Percentiles rank a stretch among this genome's conserved stretches.
phyloP scores from a whole-genome alignment of 1,140 invertebrate genomes.

The Littorina saxatilis region DNA sequence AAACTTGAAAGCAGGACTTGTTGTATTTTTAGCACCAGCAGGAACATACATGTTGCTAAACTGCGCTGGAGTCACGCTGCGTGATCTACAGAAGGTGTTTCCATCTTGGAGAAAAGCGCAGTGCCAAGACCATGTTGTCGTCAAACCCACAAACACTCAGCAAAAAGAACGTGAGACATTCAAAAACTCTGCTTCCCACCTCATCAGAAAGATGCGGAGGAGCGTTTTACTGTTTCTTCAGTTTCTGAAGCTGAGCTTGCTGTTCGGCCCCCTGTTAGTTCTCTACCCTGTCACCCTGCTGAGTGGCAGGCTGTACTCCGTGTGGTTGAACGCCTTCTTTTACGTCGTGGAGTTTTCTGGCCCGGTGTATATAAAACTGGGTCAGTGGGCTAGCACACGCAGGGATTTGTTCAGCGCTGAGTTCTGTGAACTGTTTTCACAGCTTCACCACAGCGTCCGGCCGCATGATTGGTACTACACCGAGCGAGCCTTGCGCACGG shows the following conservation, averaged over 20 bases:
- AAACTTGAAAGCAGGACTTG: not conserved
- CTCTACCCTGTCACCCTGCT: conserved; percentile 51
- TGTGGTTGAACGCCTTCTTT: conserved; percentile 50
- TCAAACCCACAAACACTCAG: not conserved
- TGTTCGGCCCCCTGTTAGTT: conserved; percentile 48
- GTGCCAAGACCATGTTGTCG: not conserved
- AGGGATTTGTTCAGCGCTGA: conserved; percentile 76
- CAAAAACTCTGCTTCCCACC: not conserved
- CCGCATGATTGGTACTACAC: conserved; percentile 72
- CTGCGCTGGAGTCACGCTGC: too few species aligned
- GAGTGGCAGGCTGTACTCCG: conserved; percentile 6
- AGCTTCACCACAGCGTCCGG: conserved; percentile 72
- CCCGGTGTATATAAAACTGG: conserved; percentile 78
- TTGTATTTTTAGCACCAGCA: not conserved
- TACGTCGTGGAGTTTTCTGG: conserved; percentile 74
- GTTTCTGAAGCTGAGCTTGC: conserved; percentile 38
- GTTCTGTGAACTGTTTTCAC: conserved; percentile 74
- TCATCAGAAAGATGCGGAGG: not conserved
- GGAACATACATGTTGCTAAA: not conserved
- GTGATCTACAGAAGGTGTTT: not conserved
- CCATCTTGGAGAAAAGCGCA: not conserved
- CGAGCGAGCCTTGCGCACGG: conserved; percentile 34
- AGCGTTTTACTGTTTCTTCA: conserved; percentile 36
- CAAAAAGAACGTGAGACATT: not conserved
- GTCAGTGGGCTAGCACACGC: conserved; percentile 78